phyloP scores from a whole-genome alignment of 1,140 invertebrate species.

The Hestina assimilis region DNA sequence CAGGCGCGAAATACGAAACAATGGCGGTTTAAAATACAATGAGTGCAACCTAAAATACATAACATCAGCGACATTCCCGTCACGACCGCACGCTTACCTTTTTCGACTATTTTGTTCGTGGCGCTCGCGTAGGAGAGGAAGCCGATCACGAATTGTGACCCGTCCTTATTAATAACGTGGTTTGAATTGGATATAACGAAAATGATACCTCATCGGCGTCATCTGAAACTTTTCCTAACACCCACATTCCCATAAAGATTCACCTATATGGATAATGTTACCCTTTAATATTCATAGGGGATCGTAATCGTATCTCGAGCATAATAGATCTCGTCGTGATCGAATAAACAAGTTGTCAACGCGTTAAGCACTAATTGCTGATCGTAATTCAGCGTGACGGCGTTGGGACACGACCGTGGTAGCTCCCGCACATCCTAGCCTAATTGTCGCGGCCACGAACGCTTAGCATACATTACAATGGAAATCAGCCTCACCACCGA shows the following conservation, averaged over 20 bases:
- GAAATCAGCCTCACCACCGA: constrained; percentile 51
- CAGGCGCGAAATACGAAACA: constrained; percentile 71
- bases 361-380: constrained; percentile 51
- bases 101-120: constrained; percentile 69
- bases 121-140: constrained; percentile 38
- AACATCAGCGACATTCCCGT: constrained; percentile 63
- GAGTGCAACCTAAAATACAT: constrained; percentile 67
- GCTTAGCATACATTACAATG: constrained; percentile 72
- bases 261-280: constrained; percentile 26
- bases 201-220: constrained; percentile 26
- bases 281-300: constrained; percentile 39
- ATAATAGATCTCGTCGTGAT: constrained; percentile 61
- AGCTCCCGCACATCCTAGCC: constrained; percentile 46
- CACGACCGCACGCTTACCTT: constrained; percentile 67
- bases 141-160: constrained; percentile 48
- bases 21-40: constrained; percentile 75
- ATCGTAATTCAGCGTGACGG: constrained; percentile 42
- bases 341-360: constrained; percentile 38
- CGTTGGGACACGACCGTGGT: constrained; percentile 46
- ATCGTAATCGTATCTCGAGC: constrained; percentile 27
- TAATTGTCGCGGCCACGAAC: constrained; percentile 63
- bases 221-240: constrained; percentile 17
- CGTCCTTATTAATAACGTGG: constrained; percentile 69
- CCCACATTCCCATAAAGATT: constrained; percentile 34
- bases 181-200: constrained; percentile 50